Base-by-base conservation (phyloP, 2,113 vertebrate genomes). In the Spermophilus dauricus region DNA sequence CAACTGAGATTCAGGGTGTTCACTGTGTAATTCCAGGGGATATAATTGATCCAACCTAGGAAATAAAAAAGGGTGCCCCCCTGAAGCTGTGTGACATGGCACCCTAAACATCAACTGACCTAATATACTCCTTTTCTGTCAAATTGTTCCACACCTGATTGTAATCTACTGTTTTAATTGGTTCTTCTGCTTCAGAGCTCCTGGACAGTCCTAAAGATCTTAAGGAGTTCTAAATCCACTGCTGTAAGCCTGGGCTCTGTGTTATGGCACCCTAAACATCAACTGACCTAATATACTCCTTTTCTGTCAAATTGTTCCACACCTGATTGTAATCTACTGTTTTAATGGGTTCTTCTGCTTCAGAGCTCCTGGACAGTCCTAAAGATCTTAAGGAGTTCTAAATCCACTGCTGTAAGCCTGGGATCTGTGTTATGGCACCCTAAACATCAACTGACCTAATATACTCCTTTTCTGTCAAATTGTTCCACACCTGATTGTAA, bases 11-110 rank as follows among this genome's bases (percentile, higher is more conserved):
- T 13, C 30, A 28, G 5, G 4, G 14, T 34, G 20, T 69, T 58
- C 3, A 2, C 17, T 20, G 2, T 0, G 1, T 16, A 4, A 56
- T 8, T 53, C 37, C 30, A 14, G 34, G 24, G 34, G 18, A 2
- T 42, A 42, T 32, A 45, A 2, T 3, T 22, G 20, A 63, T 12
- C 18, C 84, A 70, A 58, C 13, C 5, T n/a, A 8, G 11, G 10
- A 2, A n/a, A 42, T 42, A 45, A 22, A 37, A 30, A 84, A 42
- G 30, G 28, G 26, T 0, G 1, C 58, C 48, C n/a, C 48, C 48
- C 87, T 39, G 37, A 28, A 20, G 45, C 26, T 10, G 0, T 16
- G 34, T 39, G 37, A 61, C 51, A 65, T 63, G 24, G 45, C 37
- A 12, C n/a, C 58, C 45, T 56, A 34, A 48, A 76, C 28, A 32